Conservation (phyloP, 2,797 vertebrate genomes). For the Neomorphus geoffroyi region DNA sequence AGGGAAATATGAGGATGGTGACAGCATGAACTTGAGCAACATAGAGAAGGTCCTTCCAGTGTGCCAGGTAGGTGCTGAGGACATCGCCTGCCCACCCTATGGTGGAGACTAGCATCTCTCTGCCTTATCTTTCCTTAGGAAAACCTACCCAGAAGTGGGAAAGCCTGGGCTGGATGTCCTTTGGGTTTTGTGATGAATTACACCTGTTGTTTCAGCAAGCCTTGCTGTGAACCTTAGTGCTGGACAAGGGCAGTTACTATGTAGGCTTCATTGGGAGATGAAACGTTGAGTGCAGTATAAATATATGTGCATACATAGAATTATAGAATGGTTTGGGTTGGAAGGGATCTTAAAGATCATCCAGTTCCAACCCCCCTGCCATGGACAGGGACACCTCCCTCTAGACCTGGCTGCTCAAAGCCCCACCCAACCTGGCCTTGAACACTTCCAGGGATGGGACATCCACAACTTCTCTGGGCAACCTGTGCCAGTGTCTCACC, state of each 20-base stretch:
- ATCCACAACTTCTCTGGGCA: too few relatives aligned
- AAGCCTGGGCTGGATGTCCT: background rate
- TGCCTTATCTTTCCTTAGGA: background rate
- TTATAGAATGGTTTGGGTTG: too few relatives aligned
- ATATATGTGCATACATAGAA: too few relatives aligned
- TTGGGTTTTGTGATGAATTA: background rate
- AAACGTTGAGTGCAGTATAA: fast-evolving
- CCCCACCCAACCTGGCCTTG: too few relatives aligned
- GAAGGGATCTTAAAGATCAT: too few relatives aligned
- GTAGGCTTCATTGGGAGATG: fast-evolving
- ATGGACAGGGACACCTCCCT: too few relatives aligned
- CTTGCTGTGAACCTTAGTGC: background rate
- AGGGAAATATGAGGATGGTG: slow-evolving; percentile 88
- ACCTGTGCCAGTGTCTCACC: too few relatives aligned
- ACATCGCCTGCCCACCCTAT: fast-evolving
- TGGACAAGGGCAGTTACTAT: background rate
- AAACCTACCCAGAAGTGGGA: background rate
- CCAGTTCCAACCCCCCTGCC: too few relatives aligned
- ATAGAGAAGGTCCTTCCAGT: slow-evolving; percentile 93
- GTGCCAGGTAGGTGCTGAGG: slow-evolving; percentile 84
- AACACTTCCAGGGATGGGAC: too few relatives aligned
- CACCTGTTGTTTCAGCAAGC: background rate
- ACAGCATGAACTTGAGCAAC: slow-evolving; percentile 92
- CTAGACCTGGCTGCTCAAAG: too few relatives aligned
- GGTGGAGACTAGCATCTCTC: background rate